Evolutionary conservation across 1,140 invertebrate species (phyloP), one percentile per base, ranked within the genome.

Genomic region (Parasteatoda tepidariorum): DNA sequence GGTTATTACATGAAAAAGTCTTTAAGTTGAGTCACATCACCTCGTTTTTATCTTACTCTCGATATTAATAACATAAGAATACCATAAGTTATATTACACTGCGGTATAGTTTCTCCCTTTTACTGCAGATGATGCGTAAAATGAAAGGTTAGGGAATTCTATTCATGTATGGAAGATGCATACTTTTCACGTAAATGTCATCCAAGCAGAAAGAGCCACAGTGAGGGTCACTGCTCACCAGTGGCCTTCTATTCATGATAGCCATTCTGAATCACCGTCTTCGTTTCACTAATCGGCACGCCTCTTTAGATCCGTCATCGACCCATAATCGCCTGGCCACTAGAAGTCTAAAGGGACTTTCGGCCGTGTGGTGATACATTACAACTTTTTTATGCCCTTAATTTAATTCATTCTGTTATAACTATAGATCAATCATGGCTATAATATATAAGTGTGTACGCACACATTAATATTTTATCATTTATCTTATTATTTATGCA

Each of bases 131-230:
- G 76, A 59, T 24, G 18, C 64, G 76, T 18, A 59, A 79, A 79
- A 67, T 79, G 64, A 79, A 59, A 68, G 62, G 41, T 68, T 68
- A 54, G 59, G 62, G 26, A 66, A 54, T 66, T 54, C 57, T 24
- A 54, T n/a, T 66, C 41, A 22, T 9, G 59, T 34, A 34, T 31
- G 64, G 33, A 55, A n/a, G 31, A 24, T 48, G 34, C 31, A 67
- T 59, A 34, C 76, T 79, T 57, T 31, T 2, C 13, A n/a, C 13
- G 48, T 67, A 59, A 79, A 64, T 24, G 48, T 38, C 62, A 66
- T 13, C 24, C 24, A 78, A 41, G 74, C 61, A 79, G 76, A 68
- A 79, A 30, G 28, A 28, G 18, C 18, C 34, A 24, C 33, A 9
- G 26, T 31, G 48, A 22, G 71, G 76, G 76, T 79, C 76, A 68